phyloP scores from a whole-genome alignment of 2,113 vertebrate species.

The Micromys minutus region DNA sequence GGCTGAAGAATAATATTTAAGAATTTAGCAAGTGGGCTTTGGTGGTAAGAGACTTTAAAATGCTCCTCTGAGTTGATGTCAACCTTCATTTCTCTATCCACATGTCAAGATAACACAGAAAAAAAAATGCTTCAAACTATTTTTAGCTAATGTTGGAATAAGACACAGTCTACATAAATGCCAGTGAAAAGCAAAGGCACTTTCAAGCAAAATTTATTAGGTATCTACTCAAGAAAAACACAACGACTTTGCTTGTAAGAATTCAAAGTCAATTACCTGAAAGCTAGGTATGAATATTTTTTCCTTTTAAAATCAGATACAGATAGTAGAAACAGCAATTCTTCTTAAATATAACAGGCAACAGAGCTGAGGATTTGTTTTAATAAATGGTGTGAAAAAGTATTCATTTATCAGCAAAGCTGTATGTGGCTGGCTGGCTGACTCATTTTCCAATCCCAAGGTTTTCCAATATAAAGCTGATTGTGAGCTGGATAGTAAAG shows the following conservation, averaged over 20 bases:
- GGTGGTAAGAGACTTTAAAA: not conserved
- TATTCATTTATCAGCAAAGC: constrained; percentile 87
- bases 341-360: constrained; percentile 89
- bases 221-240: constrained; percentile 90
- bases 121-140: constrained; percentile 28
- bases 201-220: constrained; percentile 96
- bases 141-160: constrained; percentile 4
- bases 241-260: constrained; percentile 90
- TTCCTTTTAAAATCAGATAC: constrained; percentile 89
- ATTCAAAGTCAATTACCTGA: constrained; percentile 87
- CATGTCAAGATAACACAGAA: constrained; percentile 39
- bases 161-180: constrained; percentile 51
- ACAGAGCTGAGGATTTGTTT: constrained; percentile 85
- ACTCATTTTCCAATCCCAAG: constrained; percentile 86
- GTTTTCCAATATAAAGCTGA: constrained; percentile 87
- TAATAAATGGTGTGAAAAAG: constrained; percentile 87
- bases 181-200: constrained; percentile 74
- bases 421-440: constrained; percentile 84
- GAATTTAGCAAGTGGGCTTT: not conserved
- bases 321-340: constrained; percentile 89
- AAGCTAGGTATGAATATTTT: constrained; percentile 85
- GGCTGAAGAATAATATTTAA: constrained; percentile 38
- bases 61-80: not conserved
- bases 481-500: constrained; percentile 85
- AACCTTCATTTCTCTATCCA: not conserved